Base-by-base conservation (phyloP, 2,113 vertebrate genomes). In the Eulacestoma nigropectus region DNA sequence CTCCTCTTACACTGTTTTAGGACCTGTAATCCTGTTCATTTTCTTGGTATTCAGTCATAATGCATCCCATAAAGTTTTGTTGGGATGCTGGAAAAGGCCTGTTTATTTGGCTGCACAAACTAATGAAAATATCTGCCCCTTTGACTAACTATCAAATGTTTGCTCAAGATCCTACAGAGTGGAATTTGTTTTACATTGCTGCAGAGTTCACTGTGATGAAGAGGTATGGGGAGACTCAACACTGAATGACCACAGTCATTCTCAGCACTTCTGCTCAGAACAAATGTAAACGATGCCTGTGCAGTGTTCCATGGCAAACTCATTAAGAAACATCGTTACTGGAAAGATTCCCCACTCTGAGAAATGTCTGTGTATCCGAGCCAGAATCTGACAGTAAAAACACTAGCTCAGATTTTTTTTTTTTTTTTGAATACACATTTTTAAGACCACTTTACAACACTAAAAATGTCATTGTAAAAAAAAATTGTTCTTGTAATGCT, bases 301-400 rank as follows among this genome's bases (percentile, higher is more conserved):
- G 76, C 95, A 92, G 44, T 47, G 68, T 86, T 88, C 72, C 85
- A 89, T 63, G 27, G 64, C 55, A 84, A 95, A 84, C 37, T 77
- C 67, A 72, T 74, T 86, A 93, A 74, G 76, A 94, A 95, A 81
- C 25, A 53, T 60, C 6, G 0, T 95, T 95, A 92, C 68, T 74
- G 79, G 59, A 86, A 95, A 93, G 50, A 77, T 70, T 90, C 76
- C 44, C 50, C 21, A 63, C 63, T 95, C 72, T 92, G 88, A 94
- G 37, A 77, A 81, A 90, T 59, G 35, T 14, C 25, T 62, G 53
- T 74, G 67, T 47, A 82, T 87, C 59, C 5, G 33, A 90, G 42
- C 67, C 79, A 96, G 68, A 95, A 90, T 57, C 32, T 81, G 79
- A 76, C 79, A 90, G 68, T 57, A 85, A 94, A 88, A 93, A 77